Percentiles rank a stretch among this genome's conserved stretches.
These are phyloP conservation scores for Drosophila helvetica DNA, from an alignment of 2,888 invertebrate species.

Conservation along the genomic window DNA sequence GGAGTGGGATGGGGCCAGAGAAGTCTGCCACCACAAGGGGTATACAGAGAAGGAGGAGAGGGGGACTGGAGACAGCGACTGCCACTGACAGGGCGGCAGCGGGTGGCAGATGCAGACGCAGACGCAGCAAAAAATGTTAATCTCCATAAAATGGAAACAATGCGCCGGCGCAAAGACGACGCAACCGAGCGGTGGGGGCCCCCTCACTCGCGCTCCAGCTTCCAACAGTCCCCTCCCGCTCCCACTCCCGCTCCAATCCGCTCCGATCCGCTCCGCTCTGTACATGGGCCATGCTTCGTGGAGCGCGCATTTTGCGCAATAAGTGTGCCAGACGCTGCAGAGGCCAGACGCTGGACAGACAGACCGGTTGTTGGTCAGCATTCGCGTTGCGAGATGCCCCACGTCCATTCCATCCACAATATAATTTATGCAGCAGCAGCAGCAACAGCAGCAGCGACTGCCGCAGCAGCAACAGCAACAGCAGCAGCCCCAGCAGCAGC, in stretches of 20 bases:
- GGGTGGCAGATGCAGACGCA: conserved; percentile 53
- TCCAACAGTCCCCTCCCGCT: not conserved
- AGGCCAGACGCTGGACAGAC: conserved; percentile 31
- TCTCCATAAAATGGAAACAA: conserved; percentile 79
- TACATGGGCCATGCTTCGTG: conserved; percentile 73
- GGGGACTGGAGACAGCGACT: conserved; percentile 3
- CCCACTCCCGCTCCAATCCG: not conserved
- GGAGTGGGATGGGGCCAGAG: conserved; percentile 21
- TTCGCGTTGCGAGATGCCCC: conserved; percentile 19
- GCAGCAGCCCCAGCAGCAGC: conserved; percentile 53
- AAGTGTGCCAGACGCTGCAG: conserved; percentile 68
- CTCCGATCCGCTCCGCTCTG: not conserved
- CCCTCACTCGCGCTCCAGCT: conserved; percentile 34
- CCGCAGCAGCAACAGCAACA: conserved; percentile 24
- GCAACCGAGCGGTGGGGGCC: conserved; percentile 43
- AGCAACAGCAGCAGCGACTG: not conserved
- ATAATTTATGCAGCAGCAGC: conserved; percentile 70
- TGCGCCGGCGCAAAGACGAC: conserved; percentile 66
- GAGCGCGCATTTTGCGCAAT: conserved; percentile 78
- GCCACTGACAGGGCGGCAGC: conserved; percentile 19
- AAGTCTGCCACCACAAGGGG: not conserved
- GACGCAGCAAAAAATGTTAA: conserved; percentile 67
- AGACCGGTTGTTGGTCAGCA: conserved; percentile 70
- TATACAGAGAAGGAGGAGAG: conserved; percentile 17
- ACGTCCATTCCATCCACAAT: conserved; percentile 49